Conservation (phyloP, 2,113 vertebrate species). For the Hypomesus transpacificus region DNA sequence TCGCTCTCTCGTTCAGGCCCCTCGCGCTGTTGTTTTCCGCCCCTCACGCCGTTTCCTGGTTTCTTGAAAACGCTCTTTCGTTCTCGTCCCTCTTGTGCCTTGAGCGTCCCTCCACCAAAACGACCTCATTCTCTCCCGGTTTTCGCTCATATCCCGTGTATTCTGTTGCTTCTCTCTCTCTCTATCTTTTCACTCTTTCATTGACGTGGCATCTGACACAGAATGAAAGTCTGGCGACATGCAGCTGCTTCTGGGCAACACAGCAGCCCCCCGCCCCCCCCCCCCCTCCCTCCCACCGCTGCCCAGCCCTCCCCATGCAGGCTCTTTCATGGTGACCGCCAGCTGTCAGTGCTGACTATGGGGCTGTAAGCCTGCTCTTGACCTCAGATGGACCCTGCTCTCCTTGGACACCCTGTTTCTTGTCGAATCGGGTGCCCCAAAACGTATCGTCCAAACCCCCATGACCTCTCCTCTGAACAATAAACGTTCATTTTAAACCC, state of each 20-base stretch:
- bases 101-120: no score
- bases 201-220: constrained; percentile 51
- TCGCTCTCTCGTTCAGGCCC: no score
- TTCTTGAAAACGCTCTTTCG: no score
- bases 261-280: neutral
- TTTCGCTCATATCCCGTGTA: neutral
- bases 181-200: constrained; percentile 17
- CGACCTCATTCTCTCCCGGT: neutral
- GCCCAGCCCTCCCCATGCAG: constrained; percentile 21
- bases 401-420: constrained; percentile 30
- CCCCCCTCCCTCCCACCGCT: constrained; percentile 5
- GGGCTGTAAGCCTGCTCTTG: constrained; percentile 44
- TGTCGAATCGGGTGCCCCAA: constrained; percentile 42
- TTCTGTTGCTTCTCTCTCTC: neutral
- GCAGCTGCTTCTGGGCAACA: constrained; percentile 24
- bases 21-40: no score
- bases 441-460: neutral
- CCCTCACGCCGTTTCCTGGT: no score
- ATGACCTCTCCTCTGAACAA: no score
- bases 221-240: constrained; percentile 60
- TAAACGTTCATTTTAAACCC: no score
- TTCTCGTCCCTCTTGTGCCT: no score
- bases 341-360: constrained; percentile 52
- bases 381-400: constrained; percentile 49
- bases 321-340: constrained; percentile 50